Evolutionary conservation across 2,888 invertebrate species (phyloP), one percentile per base, ranked within the genome.

Genomic region (Crepidodera aurea): DNA sequence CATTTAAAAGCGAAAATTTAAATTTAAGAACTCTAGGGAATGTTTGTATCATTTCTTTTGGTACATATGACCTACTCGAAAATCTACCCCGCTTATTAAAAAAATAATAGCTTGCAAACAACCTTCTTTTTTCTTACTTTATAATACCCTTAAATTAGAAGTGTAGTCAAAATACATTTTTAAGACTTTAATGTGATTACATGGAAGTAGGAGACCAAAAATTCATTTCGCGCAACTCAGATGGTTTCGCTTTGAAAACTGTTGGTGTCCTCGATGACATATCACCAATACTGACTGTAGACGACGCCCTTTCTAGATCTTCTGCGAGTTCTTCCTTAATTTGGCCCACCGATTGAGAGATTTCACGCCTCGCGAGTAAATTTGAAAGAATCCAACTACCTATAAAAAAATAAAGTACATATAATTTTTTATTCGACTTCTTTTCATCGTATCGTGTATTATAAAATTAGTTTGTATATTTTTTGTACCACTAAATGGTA

Each of bases 131-230:
- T 32, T 32, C 32, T 13, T 34, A 12, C 10, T 34, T 48, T 48
- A 29, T 29, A 15, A 48, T 48, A 48, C 48, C 15, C 12, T 48
- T 13, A 29, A 48, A 13, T n/a, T 8, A 16, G 1, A 27, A 18
- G 7, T 18, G n/a, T 16, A 18, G 18, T 40, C 42, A 42, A 42
- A 42, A 42, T 18, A 16, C 16, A 42, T 19, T 12, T 10, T 7
- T 19, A 12, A 29, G 15, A 37, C 4, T 25, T 12, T 7, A 16
- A 19, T 19, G n/a, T 8, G 4, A 22, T 63, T 86, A 92, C 92
- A 92, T 92, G 0, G 92, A 92, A 6, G 92, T 92, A 0, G 92
- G 92, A 4, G 92, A 90, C 91, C 91, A 92, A 82, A 92, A 92
- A 79, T 92, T 92, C 88, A 92, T 89, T 80, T 92, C 92, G 44